Base-by-base conservation (phyloP, 1,140 invertebrate species). In the Drosophila ogumai region DNA sequence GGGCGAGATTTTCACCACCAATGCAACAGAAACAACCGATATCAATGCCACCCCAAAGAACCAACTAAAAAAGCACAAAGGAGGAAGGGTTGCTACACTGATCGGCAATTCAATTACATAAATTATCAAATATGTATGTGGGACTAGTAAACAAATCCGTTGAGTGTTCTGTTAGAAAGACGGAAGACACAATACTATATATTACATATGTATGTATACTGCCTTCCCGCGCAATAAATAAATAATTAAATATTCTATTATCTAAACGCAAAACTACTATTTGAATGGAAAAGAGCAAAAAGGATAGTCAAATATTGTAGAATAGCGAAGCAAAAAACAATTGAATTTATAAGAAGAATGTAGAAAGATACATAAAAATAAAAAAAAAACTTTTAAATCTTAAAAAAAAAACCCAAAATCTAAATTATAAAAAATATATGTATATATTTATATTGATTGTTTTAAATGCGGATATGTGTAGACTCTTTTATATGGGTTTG, bases 41-140 rank as follows among this genome's bases (percentile, higher is more conserved):
- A 54, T 38, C 54, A 41, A 32, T 61, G 28, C 56, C 56, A 43
- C 56, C 54, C 31, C 10, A n/a, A 61, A 38, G 12, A 60, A n/a
- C n/a, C 3, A 31, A 31, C 36, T 6, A 59, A 32, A n/a, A 10
- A 10, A 25, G 6, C 28, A 61, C 38, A 17, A 25, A 46, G 13
- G 31, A 40, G 6, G 57, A 59, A 22, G 52, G 36, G 52, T 22
- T 38, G 15, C 19, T 25, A 25, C 52, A 38, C 34, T 55, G 52
- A 38, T 55, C 19, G 19, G 13, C 52, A 22, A 25, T n/a, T 25
- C 19, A 6, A n/a, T 55, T 38, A 38, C 34, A 36, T 36, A 38
- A 38, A 38, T 36, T 36, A 38, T 54, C 32, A 36, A 6, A 15
- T 49, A 15, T 31, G 25, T 17, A 6, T 28, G 6, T 22, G 22